phyloP scores from a whole-genome alignment of 2,797 vertebrate species.

The Clarias fuscus region DNA sequence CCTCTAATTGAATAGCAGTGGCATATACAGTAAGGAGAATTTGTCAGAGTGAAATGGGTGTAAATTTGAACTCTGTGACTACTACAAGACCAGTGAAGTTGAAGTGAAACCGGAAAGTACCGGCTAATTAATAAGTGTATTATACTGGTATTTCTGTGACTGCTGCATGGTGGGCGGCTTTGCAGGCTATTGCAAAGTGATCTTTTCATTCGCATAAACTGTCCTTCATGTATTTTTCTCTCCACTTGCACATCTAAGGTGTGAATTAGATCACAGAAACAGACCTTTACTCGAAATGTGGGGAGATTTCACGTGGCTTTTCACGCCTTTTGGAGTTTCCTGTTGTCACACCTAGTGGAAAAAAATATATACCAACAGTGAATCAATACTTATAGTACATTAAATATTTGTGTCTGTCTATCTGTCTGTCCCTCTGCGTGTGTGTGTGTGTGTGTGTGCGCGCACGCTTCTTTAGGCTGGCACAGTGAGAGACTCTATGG shows the following conservation, averaged over 20 bases:
- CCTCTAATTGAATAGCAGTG: not conserved
- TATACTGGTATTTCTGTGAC: not conserved
- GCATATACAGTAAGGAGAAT: not conserved
- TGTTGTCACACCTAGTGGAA: not conserved
- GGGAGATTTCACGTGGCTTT: not conserved
- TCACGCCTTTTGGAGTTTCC: constrained; percentile 11
- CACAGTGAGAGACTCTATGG: constrained; percentile 96
- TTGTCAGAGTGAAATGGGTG: constrained; percentile 1
- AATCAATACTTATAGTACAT: not conserved
- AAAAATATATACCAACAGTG: not conserved
- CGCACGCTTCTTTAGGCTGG: constrained; percentile 76
- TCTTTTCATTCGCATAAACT: not conserved
- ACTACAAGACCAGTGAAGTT: not conserved
- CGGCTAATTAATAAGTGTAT: not conserved
- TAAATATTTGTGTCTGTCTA: not conserved
- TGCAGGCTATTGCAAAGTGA: not conserved
- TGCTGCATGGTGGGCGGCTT: not conserved
- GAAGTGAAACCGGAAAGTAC: no score
- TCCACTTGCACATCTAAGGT: not conserved
- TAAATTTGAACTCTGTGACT: not conserved
- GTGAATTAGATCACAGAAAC: constrained; percentile 13
- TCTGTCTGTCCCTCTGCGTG: not conserved
- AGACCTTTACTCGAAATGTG: not conserved
- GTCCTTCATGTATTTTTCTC: not conserved
- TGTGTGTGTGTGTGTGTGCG: not conserved